phyloP scores from a whole-genome alignment of 2,797 vertebrate species.

The Graptemys geographica region DNA sequence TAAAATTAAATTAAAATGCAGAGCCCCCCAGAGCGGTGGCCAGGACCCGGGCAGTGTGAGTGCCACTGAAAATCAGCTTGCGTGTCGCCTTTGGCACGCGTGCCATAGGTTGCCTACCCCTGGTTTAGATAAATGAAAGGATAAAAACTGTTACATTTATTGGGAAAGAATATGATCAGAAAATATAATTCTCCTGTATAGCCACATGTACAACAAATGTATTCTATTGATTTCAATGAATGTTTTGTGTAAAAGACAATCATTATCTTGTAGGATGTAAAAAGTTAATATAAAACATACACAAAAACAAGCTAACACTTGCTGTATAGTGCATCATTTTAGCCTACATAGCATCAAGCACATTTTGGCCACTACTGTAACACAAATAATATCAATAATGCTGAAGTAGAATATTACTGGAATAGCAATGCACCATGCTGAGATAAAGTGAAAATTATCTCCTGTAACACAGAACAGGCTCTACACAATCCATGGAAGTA shows the following conservation, averaged over 20 bases:
- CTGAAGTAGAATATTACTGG: constrained; percentile 8
- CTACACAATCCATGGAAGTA: neutral
- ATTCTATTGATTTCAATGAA: neutral
- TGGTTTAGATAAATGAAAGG: neutral
- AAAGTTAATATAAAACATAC: neutral
- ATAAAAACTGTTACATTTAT: neutral
- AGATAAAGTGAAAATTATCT: constrained; percentile 13
- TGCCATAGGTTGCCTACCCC: too few species aligned
- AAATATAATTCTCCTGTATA: neutral
- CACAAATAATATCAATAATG: constrained; percentile 8
- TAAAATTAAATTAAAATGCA: too few species aligned
- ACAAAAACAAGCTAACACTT: neutral
- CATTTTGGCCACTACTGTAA: neutral
- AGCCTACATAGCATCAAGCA: neutral
- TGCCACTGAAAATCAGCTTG: too few species aligned
- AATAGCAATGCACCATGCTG: neutral
- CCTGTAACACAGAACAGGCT: neutral
- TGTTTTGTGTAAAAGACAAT: neutral
- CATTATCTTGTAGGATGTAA: neutral
- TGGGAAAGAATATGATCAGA: neutral
- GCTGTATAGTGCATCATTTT: neutral
- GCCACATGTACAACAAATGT: neutral
- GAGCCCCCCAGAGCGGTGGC: too few species aligned
- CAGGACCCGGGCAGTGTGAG: too few species aligned
- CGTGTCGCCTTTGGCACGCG: too few species aligned